These are phyloP conservation scores for Theretra japonica DNA, from an alignment of 2,888 invertebrate genomes.

Conservation along the genomic window DNA sequence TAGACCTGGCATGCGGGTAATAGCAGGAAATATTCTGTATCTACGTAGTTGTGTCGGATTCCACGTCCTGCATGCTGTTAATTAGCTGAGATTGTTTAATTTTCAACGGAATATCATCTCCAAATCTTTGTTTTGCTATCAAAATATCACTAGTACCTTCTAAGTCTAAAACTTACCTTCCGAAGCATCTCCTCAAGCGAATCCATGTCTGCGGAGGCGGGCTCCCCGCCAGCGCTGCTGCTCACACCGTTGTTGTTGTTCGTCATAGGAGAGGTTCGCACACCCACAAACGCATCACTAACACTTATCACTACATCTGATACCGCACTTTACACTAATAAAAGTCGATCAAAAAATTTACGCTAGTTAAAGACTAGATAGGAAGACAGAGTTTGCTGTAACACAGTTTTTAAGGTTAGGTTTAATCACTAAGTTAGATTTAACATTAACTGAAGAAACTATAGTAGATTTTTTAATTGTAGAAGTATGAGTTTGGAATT, in stretches of 20 bases:
- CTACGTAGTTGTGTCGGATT: too few relatives aligned
- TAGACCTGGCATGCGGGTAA: too few relatives aligned
- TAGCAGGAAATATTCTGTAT: too few relatives aligned
- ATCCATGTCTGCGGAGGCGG: constrained; percentile 88
- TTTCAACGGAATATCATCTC: too few relatives aligned
- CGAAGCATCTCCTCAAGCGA: constrained; percentile 91
- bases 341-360: constrained; percentile 10
- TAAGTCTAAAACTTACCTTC: constrained; percentile 84
- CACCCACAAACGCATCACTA: constrained; percentile 37
- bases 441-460: neutral
- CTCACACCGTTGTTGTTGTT: constrained; percentile 86
- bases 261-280: constrained; percentile 83
- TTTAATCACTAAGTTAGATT: neutral
- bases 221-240: constrained; percentile 86
- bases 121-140: too few relatives aligned
- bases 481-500: too few relatives aligned
- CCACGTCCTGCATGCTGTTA: too few relatives aligned
- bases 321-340: constrained; percentile 11
- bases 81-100: too few relatives aligned
- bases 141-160: too few relatives aligned
- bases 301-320: constrained; percentile 18
- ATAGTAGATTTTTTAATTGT: too few relatives aligned
- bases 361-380: constrained; percentile 10
- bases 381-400: constrained; percentile 16
- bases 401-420: neutral